Conservation (phyloP, 2,888 invertebrate genomes). For the Abrostola tripartita region DNA sequence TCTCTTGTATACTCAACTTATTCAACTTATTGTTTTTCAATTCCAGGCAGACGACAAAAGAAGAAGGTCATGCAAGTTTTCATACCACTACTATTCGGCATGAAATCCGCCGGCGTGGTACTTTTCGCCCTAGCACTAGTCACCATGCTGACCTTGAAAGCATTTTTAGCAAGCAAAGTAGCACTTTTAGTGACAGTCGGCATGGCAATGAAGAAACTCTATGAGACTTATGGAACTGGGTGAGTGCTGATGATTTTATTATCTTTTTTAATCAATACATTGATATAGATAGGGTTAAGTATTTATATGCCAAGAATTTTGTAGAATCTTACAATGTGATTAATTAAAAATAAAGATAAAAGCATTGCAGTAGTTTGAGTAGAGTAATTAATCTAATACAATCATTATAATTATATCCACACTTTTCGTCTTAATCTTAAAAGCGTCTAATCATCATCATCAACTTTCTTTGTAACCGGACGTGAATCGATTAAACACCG, state of each 20-base stretch:
- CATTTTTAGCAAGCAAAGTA: conserved; percentile 91
- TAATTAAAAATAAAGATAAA: too few relatives aligned
- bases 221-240: conserved; percentile 88
- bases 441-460: too few relatives aligned
- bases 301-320: conserved; percentile 28
- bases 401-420: too few relatives aligned
- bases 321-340: not conserved
- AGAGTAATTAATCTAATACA: too few relatives aligned
- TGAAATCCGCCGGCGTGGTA: conserved; percentile 90
- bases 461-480: too few relatives aligned
- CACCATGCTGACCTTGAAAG: conserved; percentile 90
- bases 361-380: too few relatives aligned
- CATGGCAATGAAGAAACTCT: conserved; percentile 89
- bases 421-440: too few relatives aligned
- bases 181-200: conserved; percentile 90
- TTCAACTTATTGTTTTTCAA: conserved; percentile 8
- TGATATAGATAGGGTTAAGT: not conserved
- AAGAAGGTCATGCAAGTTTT: conserved; percentile 90
- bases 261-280: not conserved
- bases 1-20: not conserved
- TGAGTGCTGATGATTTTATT: conserved; percentile 59
- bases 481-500: too few relatives aligned
- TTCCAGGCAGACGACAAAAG: conserved; percentile 80
- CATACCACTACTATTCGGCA: conserved; percentile 90
- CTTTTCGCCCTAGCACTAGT: conserved; percentile 89